Conservation (phyloP, 1,140 invertebrate genomes). For the Drosophila serrata region DNA sequence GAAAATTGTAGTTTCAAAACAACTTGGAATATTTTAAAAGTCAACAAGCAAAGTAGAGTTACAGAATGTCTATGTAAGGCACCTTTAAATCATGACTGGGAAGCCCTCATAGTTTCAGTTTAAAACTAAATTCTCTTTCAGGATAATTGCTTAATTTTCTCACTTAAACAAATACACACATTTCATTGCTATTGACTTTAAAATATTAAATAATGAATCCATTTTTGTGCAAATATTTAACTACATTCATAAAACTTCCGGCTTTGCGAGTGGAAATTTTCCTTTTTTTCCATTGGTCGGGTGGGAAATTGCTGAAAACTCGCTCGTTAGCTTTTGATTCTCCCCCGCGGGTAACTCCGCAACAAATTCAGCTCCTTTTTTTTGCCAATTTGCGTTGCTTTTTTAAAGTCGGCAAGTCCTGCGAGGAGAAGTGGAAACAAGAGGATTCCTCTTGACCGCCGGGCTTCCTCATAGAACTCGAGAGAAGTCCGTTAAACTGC, state of each 20-base stretch:
- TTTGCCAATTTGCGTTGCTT: conserved; percentile 46
- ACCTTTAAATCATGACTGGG: too few species aligned
- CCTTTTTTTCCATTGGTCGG: background rate
- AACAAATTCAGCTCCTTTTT: conserved; percentile 24
- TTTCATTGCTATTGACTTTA: background rate
- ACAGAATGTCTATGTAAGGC: background rate
- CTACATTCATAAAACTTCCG: background rate
- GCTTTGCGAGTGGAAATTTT: conserved; percentile 7
- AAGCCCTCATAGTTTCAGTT: too few species aligned
- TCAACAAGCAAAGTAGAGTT: too few species aligned
- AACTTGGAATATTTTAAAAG: background rate
- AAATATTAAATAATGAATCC: background rate
- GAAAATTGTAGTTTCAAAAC: background rate
- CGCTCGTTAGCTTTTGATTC: conserved; percentile 42
- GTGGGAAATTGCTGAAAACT: conserved; percentile 13
- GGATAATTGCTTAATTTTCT: too few species aligned
- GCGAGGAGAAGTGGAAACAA: background rate
- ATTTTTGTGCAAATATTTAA: background rate
- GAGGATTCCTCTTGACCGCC: conserved; percentile 17
- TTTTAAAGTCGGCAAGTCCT: conserved; percentile 21
- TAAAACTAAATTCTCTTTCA: too few species aligned
- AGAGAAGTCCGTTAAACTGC: conserved; percentile 54
- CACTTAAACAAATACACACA: background rate
- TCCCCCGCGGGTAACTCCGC: conserved; percentile 16
- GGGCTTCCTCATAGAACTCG: conserved; percentile 14